Conservation (phyloP, 2,888 invertebrate species). For the Teleiodes luculella region DNA sequence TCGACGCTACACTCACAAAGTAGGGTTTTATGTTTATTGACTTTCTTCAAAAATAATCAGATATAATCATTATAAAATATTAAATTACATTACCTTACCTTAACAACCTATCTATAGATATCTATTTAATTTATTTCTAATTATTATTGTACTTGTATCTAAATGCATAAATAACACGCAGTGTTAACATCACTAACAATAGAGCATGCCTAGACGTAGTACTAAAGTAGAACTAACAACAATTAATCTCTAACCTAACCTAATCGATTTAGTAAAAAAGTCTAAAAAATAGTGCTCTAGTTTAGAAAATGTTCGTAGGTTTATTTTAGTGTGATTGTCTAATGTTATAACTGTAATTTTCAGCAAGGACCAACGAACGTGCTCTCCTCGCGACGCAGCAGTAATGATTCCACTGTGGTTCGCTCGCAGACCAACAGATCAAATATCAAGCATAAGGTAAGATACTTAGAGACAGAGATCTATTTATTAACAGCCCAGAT, state of each 20-base stretch:
- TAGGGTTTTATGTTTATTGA: no score
- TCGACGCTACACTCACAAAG: neutral
- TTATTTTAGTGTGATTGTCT: neutral
- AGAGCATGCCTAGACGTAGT: slow-evolving; percentile 7
- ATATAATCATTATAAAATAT: no score
- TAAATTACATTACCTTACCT: neutral
- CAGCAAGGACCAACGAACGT: slow-evolving; percentile 85
- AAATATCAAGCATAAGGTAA: slow-evolving; percentile 74
- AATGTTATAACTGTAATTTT: slow-evolving; percentile 26
- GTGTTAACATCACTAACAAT: neutral
- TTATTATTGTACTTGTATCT: no score
- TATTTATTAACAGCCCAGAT: no score
- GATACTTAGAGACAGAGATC: no score
- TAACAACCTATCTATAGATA: neutral
- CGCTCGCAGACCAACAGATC: slow-evolving; percentile 69
- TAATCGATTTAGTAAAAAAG: no score
- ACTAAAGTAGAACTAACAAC: slow-evolving; percentile 3
- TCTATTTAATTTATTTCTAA: no score
- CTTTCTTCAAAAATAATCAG: no score
- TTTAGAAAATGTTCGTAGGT: neutral
- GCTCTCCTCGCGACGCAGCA: slow-evolving; percentile 88
- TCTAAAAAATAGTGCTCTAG: no score
- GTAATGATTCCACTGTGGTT: slow-evolving; percentile 87
- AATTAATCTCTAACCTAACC: no score
- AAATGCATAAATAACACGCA: neutral